Percentiles rank a stretch among this genome's conserved stretches.
phyloP scores from a whole-genome alignment of 1,140 invertebrate species.

The Brachystomella parvula region DNA sequence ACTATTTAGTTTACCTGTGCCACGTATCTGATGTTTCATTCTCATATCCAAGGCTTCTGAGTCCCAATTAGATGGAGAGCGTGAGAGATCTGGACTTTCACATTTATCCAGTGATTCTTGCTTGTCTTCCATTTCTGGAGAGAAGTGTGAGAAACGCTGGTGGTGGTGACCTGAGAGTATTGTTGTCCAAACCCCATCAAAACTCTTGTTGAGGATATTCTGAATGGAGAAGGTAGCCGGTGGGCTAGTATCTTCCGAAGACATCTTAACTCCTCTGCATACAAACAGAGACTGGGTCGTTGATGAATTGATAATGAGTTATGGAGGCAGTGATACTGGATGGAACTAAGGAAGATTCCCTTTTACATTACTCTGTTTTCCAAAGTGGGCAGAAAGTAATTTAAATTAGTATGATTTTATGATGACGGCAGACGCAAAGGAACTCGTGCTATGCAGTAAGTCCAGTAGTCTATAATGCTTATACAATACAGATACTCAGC shows the following conservation, averaged over 20 bases:
- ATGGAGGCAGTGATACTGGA: background rate
- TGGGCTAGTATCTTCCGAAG: slow-evolving; percentile 23
- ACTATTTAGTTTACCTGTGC: slow-evolving; percentile 7
- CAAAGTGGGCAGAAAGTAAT: too few relatives aligned
- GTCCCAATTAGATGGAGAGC: slow-evolving; percentile 30
- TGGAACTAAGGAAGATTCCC: background rate
- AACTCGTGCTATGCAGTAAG: too few relatives aligned
- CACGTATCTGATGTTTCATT: slow-evolving; percentile 36
- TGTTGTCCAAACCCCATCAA: slow-evolving; percentile 36
- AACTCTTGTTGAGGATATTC: slow-evolving; percentile 35
- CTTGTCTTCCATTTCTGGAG: background rate
- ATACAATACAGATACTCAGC: too few relatives aligned
- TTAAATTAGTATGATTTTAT: too few relatives aligned
- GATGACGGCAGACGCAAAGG: background rate
- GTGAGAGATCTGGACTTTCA: background rate
- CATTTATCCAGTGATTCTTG: background rate
- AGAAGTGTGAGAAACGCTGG: background rate
- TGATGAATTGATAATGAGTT: background rate
- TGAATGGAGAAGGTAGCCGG: slow-evolving; percentile 36
- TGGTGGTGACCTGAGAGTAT: slow-evolving; percentile 27
- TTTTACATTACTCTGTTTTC: too few relatives aligned
- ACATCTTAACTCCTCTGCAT: slow-evolving; percentile 20
- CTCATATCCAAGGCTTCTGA: slow-evolving; percentile 37
- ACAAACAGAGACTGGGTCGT: background rate
- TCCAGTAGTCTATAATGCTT: too few relatives aligned